Percentiles rank a stretch among this genome's conserved stretches.
phyloP scores from a whole-genome alignment of 2,888 invertebrate genomes.

The Aleiodes leptofemur region DNA sequence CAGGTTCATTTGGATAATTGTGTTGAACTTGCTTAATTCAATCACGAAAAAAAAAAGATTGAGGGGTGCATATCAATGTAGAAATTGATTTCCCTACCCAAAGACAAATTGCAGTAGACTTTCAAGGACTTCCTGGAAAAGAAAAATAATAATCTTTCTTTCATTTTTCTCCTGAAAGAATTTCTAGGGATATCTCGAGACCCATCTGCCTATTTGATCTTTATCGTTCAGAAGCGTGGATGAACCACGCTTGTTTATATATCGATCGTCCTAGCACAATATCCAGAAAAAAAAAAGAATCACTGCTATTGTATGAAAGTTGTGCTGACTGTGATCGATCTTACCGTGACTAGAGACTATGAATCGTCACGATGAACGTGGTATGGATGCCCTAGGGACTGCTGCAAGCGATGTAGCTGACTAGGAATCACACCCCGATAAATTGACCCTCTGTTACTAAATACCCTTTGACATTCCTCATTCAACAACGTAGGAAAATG shows the following conservation, averaged over 20 bases:
- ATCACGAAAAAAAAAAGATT: too few relatives aligned
- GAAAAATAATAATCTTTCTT: too few relatives aligned
- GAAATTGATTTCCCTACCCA: too few relatives aligned
- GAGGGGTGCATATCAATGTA: too few relatives aligned
- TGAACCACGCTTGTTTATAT: too few relatives aligned
- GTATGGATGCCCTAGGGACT: constrained; percentile 40
- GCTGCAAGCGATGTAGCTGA: constrained; percentile 55
- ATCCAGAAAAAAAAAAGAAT: not conserved
- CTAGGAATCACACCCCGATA: constrained; percentile 70
- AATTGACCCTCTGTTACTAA: constrained; percentile 71
- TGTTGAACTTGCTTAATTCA: constrained; percentile 34
- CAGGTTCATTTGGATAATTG: constrained; percentile 32
- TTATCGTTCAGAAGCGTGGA: too few relatives aligned
- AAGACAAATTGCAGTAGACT: too few relatives aligned
- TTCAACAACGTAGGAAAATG: constrained; percentile 26
- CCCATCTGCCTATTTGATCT: too few relatives aligned
- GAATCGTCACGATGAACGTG: constrained; percentile 19
- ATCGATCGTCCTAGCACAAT: not conserved
- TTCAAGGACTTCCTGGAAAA: too few relatives aligned
- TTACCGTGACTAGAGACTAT: constrained; percentile 14
- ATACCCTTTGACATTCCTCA: constrained; percentile 66
- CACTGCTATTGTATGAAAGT: not conserved
- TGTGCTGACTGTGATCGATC: constrained; percentile 17
- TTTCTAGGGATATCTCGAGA: too few relatives aligned
- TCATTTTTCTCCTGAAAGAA: too few relatives aligned